Conservation (phyloP, 2,888 invertebrate species). For the Hirtodrosophila histrioides region DNA sequence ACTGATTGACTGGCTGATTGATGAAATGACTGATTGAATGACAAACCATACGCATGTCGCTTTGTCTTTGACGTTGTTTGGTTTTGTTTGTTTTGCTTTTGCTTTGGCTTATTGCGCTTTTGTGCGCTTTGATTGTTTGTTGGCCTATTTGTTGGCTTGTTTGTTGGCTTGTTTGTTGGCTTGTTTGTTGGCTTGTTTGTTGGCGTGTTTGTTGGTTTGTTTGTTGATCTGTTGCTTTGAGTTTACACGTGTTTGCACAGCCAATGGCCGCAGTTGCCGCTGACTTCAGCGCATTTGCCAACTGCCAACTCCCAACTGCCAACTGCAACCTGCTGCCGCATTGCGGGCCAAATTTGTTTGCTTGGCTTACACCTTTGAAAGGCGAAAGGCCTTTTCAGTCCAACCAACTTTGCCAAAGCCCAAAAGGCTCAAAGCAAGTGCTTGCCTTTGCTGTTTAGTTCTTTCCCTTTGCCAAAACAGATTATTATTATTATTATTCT, state of each 20-base stretch:
- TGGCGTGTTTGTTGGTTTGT: slow-evolving; percentile 19
- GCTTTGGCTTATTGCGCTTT: slow-evolving; percentile 35
- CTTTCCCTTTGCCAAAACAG: slow-evolving; percentile 10
- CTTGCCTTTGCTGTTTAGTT: slow-evolving; percentile 13
- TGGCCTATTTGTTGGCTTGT: slow-evolving; percentile 34
- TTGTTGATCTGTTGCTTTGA: slow-evolving; percentile 62
- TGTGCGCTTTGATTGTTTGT: slow-evolving; percentile 32
- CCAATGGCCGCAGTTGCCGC: slow-evolving; percentile 30
- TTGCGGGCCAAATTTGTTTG: slow-evolving; percentile 63
- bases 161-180: slow-evolving; percentile 29
- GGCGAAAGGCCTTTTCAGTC: slow-evolving; percentile 41
- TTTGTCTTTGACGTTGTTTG: slow-evolving; percentile 8
- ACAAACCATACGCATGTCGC: slow-evolving; percentile 23
- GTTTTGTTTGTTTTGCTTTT: slow-evolving; percentile 24
- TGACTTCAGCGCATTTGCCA: slow-evolving; percentile 1
- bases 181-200: slow-evolving; percentile 25
- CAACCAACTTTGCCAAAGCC: slow-evolving; percentile 26
- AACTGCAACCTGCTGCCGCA: slow-evolving; percentile 2
- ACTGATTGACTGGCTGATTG: slow-evolving; percentile 13
- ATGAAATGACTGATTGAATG: slow-evolving; percentile 4
- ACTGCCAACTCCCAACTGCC: too few relatives aligned
- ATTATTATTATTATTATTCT: slow-evolving; percentile 23
- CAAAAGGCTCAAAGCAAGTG: slow-evolving; percentile 73
- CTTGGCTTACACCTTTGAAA: slow-evolving; percentile 68
- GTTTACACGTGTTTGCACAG: slow-evolving; percentile 73